Percentiles rank a stretch among this genome's conserved stretches.
phyloP scores from a whole-genome alignment of 2,797 vertebrate genomes.

The Neostethus bicornis region DNA sequence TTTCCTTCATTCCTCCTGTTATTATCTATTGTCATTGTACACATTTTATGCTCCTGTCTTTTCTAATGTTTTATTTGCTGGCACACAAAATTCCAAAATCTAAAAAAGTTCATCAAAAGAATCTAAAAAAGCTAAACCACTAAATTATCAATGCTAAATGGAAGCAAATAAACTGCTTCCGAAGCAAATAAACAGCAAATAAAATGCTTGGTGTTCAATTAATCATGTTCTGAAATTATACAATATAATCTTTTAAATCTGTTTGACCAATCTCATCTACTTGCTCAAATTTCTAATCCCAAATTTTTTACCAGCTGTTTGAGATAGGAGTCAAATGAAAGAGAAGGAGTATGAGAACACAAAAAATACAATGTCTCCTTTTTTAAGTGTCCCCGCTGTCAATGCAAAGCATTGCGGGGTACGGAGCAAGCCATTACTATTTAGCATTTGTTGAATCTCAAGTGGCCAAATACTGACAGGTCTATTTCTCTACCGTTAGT shows the following conservation, averaged over 20 bases:
- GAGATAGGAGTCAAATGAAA: conserved; percentile 68
- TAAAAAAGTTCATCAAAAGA: too few relatives aligned
- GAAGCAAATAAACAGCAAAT: not conserved
- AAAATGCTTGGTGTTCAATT: not conserved
- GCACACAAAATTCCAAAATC: conserved; percentile 43
- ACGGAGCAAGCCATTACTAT: conserved; percentile 82
- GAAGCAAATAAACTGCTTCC: too few relatives aligned
- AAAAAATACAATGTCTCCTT: conserved; percentile 58
- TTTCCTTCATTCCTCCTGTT: conserved; percentile 41
- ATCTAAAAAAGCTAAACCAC: conserved; percentile 1
- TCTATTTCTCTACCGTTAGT: conserved; percentile 82
- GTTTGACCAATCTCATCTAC: conserved; percentile 42
- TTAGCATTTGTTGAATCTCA: conserved; percentile 82
- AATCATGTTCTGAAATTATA: not conserved
- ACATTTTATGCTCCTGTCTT: conserved; percentile 49
- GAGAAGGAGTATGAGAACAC: conserved; percentile 47
- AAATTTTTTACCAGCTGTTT: conserved; percentile 39
- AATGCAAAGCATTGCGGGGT: conserved; percentile 73
- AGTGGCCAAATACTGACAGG: conserved; percentile 83
- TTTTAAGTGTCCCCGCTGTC: conserved; percentile 74
- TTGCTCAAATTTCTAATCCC: conserved; percentile 41
- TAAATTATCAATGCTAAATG: too few relatives aligned
- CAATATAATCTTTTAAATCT: conserved; percentile 3
- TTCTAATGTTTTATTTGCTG: conserved; percentile 47
- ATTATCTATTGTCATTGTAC: conserved; percentile 29